Conservation (phyloP, 2,888 invertebrate species). For the Apodemia zela region DNA sequence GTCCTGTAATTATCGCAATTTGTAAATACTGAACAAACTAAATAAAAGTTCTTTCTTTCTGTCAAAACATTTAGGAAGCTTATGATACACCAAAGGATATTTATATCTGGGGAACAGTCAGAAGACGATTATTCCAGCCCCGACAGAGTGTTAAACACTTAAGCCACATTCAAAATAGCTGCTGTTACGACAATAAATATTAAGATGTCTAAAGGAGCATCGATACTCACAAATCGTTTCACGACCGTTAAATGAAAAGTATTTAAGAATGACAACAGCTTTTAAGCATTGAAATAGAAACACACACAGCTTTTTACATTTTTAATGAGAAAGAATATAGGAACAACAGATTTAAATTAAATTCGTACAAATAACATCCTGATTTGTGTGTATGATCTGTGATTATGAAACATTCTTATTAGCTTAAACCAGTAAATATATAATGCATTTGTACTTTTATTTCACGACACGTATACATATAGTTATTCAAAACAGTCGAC, state of each 20-base stretch:
- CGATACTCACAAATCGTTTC: slow-evolving; percentile 66
- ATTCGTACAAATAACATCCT: not conserved
- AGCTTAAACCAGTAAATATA: too few relatives aligned
- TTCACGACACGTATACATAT: too few relatives aligned
- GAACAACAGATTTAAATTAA: not conserved
- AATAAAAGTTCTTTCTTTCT: too few relatives aligned
- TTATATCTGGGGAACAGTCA: slow-evolving; percentile 3
- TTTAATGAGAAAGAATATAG: not conserved
- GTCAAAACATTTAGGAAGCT: too few relatives aligned
- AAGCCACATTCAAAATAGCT: slow-evolving; percentile 33
- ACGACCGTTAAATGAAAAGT: slow-evolving; percentile 24
- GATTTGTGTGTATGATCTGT: too few relatives aligned
- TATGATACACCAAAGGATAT: not conserved
- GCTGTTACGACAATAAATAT: slow-evolving; percentile 31
- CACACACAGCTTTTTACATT: not conserved
- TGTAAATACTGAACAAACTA: too few relatives aligned
- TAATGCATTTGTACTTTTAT: too few relatives aligned
- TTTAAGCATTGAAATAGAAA: slow-evolving; percentile 17
- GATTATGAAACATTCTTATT: too few relatives aligned
- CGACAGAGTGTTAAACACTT: slow-evolving; percentile 32
- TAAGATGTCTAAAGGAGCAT: slow-evolving; percentile 34
- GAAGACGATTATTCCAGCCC: slow-evolving; percentile 18
- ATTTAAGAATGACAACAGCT: slow-evolving; percentile 21
- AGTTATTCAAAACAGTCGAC: too few relatives aligned
- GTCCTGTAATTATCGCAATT: too few relatives aligned